Percentiles rank a stretch among this genome's conserved stretches.
These are phyloP conservation scores for Rhinopithecus roxellana DNA, from an alignment of 2,113 vertebrate genomes.

Conservation along the genomic window DNA sequence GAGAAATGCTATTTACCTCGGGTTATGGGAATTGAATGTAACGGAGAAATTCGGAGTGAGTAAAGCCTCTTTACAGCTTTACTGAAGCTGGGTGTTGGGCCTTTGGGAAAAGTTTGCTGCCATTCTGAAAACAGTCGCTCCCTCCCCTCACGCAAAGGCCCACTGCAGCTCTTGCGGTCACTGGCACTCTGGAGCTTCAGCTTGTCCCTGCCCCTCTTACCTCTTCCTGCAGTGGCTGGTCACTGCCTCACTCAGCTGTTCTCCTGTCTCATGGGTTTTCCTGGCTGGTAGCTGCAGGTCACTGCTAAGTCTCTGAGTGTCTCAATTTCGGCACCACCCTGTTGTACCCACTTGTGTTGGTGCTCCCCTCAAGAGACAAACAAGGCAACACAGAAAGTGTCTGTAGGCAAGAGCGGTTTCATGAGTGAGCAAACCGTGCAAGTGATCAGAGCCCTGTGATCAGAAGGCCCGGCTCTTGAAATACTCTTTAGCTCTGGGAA, in stretches of 20 bases:
- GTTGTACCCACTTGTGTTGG: not conserved
- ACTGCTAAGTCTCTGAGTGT: not conserved
- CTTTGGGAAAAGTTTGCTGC: not conserved
- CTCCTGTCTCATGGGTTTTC: not conserved
- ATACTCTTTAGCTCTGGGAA: not conserved
- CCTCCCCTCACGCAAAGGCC: not conserved
- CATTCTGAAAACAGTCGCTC: not conserved
- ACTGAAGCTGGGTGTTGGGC: not conserved
- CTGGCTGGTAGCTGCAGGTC: not conserved
- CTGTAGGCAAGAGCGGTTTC: not conserved
- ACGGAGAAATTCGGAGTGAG: not conserved
- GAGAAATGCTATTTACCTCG: not conserved
- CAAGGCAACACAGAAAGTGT: not conserved
- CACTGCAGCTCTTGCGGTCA: not conserved
- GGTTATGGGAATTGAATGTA: not conserved
- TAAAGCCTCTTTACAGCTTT: not conserved
- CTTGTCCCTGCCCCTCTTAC: not conserved
- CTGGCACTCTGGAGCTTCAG: not conserved
- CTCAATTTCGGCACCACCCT: not conserved
- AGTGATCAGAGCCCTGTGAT: not conserved
- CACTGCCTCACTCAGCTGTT: not conserved
- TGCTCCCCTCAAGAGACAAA: not conserved
- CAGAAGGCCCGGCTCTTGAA: not conserved
- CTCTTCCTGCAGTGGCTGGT: not conserved
- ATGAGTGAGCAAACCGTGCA: accelerated